Base-by-base conservation (phyloP, 2,888 invertebrate species). In the Callinectes sapidus region DNA sequence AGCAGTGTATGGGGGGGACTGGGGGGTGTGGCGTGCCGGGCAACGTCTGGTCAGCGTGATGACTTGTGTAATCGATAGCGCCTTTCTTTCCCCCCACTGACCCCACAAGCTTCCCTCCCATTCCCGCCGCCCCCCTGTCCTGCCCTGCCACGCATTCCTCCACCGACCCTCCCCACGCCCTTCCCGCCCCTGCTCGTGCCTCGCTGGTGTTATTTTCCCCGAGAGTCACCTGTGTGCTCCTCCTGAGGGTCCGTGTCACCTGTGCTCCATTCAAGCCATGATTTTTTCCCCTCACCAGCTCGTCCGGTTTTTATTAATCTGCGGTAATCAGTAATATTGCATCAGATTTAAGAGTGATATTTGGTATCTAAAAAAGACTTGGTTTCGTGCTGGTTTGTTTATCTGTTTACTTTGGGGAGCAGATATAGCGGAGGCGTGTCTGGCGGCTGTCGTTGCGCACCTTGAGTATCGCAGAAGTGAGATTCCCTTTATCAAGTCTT, bases 21-120 rank as follows among this genome's bases (percentile, higher is more conserved):
- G 39, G 81, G 35, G 81, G 32, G 81, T 81, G 35, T 81, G n/a
- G 81, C 81, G 81, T 81, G 81, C 71, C 3, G 35, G 81, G 35
- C 81, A 81, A 32, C 81, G 35, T 35, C 81, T 81, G 81, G 81
- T 32, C 81, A 81, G 81, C 81, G 81, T 81, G 35, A 81, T 35
- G 81, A 81, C 35, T 81, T 81, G 81, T 81, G 81, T 81, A 81
- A 81, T 81, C 81, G 81, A 81, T 81, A 81, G 35, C 10, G 35
- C 81, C 81, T 81, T 61, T 81, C 81, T 81, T 16, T 35, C 35
- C 81, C 81, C 81, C 35, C 81, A 16, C 81, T 81, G 71, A n/a
- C 71, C 71, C 81, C 81, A 81, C 35, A 2, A 32, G 35, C 81
- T 3, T 35, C 81, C 32, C 35, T 16, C 81, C 81, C 16, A 14